Base-by-base conservation (phyloP, 1,140 invertebrate species). In the Lepidurus couesii region DNA sequence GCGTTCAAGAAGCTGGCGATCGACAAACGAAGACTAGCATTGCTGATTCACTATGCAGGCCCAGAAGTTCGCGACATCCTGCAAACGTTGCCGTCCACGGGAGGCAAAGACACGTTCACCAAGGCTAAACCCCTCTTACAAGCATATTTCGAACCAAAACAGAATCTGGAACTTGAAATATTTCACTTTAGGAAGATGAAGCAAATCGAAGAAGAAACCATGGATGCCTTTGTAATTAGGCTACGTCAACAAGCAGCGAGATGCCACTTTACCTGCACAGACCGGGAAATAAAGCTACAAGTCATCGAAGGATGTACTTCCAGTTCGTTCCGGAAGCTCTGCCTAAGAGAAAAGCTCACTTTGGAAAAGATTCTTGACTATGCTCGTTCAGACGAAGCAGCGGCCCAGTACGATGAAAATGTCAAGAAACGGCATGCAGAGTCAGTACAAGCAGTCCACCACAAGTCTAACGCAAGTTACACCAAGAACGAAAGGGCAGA, bases 91-190 rank as follows among this genome's bases (percentile, higher is more conserved):
- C 45, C 45, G 45, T 47, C 43, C 16, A 7, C 75, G 43, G 34
- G 9, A 42, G 34, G 43, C 75, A 75, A 75, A 75, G 7, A 75
- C 13, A 26, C 34, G 7, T 75, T 8, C 34, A 42, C n/a, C 16
- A 24, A 26, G 43, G 75, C 75, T 5, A 34, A 21, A 13, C 75
- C 75, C 16, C 7, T 75, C 5, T 75, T 75, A 16, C 21, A 24
- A 75, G 34, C n/a, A 6, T 75, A 75, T 42, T 75, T 75, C 26
- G 16, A 75, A 13, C 75, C 75, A 16, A 75, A 75, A 43, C 34
- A 75, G 43, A 75, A 75, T 42, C 21, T 75, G 34, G 75, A 75
- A 75, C 75, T 75, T 24, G 75, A 42, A 42, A n/a, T n/a, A n/a
- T n/a, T n/a, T n/a, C n/a, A n/a, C n/a, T n/a, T n/a, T n/a, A n/a